Conservation (phyloP, 2,888 invertebrate genomes). For the Rugalucina vietnamica region DNA sequence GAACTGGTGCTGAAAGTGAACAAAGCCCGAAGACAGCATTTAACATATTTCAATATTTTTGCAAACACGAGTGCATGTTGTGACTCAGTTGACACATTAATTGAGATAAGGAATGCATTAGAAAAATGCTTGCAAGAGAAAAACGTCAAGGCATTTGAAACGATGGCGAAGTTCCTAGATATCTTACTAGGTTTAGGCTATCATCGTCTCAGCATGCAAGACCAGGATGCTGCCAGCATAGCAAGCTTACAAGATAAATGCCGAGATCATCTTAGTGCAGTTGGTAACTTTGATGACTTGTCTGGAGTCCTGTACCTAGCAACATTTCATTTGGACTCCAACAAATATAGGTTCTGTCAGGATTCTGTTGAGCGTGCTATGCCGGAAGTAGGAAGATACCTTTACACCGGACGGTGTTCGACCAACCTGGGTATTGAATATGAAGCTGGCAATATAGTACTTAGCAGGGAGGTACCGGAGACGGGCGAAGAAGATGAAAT, state of each 20-base stretch:
- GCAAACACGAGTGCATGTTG: background rate
- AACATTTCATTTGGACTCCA: background rate
- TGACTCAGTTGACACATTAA: background rate
- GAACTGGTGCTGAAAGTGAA: background rate
- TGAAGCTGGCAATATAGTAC: background rate
- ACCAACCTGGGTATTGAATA: background rate
- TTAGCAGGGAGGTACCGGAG: background rate
- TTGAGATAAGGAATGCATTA: background rate
- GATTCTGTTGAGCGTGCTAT: background rate
- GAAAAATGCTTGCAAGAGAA: no score
- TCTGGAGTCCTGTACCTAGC: slow-evolving; percentile 27
- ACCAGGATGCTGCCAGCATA: no score
- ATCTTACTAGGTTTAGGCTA: background rate
- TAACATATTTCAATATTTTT: background rate
- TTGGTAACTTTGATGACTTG: slow-evolving; percentile 20
- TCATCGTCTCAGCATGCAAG: no score
- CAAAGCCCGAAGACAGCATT: background rate
- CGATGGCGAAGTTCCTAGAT: background rate
- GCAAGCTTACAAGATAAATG: no score
- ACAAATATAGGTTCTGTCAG: background rate
- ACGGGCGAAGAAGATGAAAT: background rate
- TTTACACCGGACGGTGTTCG: slow-evolving; percentile 17
- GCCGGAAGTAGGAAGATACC: background rate
- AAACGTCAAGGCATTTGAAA: no score
- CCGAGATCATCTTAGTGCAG: no score